These are phyloP conservation scores for Tetranychus cinnabarinus DNA, from an alignment of 1,140 invertebrate genomes.

Conservation along the genomic window DNA sequence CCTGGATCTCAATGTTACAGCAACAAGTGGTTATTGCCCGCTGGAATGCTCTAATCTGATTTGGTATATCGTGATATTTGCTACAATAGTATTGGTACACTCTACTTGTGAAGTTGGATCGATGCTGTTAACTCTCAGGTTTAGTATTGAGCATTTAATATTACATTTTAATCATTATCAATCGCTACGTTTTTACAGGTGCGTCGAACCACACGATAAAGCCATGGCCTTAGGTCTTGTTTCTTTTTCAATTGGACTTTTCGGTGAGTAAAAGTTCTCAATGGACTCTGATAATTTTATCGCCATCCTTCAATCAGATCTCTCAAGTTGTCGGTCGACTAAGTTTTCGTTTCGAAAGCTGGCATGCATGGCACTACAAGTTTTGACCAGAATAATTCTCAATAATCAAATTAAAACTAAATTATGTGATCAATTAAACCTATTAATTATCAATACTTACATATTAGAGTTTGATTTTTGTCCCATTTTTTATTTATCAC, in stretches of 20 bases:
- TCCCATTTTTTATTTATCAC: no score
- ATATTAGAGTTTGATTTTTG: no score
- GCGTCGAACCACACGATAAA: slow-evolving; percentile 71
- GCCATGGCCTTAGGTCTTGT: slow-evolving; percentile 80
- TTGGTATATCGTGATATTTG: slow-evolving; percentile 60
- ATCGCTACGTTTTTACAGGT: slow-evolving; percentile 25
- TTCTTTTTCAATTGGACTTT: slow-evolving; percentile 71
- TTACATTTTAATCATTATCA: not conserved
- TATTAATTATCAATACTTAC: no score
- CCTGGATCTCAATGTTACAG: slow-evolving; percentile 26
- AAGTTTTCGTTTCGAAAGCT: no score
- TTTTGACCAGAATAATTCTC: no score
- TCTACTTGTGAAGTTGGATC: slow-evolving; percentile 74
- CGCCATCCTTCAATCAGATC: no score
- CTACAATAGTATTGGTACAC: slow-evolving; percentile 65
- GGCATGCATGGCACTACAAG: no score
- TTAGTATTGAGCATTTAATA: not conserved
- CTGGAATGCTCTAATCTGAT: slow-evolving; percentile 51
- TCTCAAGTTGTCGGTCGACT: no score
- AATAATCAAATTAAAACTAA: no score
- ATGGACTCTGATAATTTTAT: not conserved
- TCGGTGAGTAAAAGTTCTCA: slow-evolving; percentile 32
- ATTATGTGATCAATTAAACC: no score
- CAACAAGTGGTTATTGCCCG: slow-evolving; percentile 46
- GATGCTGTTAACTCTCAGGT: slow-evolving; percentile 52